Conservation (phyloP, 2,888 invertebrate genomes). For the Drosophila ochracea region DNA sequence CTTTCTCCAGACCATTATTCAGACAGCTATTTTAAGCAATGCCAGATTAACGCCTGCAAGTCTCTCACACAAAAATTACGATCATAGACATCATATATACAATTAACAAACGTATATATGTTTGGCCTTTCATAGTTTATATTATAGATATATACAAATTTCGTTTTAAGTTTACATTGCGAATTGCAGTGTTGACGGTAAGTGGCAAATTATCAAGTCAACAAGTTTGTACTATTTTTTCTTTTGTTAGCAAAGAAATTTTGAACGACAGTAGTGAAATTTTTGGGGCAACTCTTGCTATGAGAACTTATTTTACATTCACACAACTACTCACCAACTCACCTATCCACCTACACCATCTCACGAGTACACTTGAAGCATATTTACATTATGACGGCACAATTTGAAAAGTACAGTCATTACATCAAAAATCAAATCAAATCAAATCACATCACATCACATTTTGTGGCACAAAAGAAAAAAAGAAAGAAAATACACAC, state of each 20-base stretch:
- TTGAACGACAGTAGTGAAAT: slow-evolving; percentile 15
- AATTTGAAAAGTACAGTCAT: slow-evolving; percentile 46
- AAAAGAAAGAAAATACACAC: slow-evolving; percentile 19
- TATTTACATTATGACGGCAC: slow-evolving; percentile 33
- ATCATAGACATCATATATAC: not conserved
- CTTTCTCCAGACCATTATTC: slow-evolving; percentile 58
- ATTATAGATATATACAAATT: slow-evolving; percentile 33
- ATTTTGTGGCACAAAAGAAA: slow-evolving; percentile 44
- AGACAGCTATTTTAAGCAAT: slow-evolving; percentile 56
- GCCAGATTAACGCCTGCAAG: slow-evolving; percentile 32
- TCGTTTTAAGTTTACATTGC: slow-evolving; percentile 74
- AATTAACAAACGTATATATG: slow-evolving; percentile 7
- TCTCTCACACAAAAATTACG: slow-evolving; percentile 22
- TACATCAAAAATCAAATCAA: slow-evolving; percentile 17
- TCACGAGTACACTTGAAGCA: slow-evolving; percentile 39
- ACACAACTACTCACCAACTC: slow-evolving; percentile 12
- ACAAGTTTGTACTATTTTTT: slow-evolving; percentile 19
- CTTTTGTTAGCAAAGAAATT: slow-evolving; percentile 9
- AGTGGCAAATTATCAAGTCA: slow-evolving; percentile 63
- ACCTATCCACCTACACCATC: slow-evolving; percentile 15
- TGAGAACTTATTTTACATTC: slow-evolving; percentile 67
- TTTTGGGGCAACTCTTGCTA: slow-evolving; percentile 68
- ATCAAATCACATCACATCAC: slow-evolving; percentile 35
- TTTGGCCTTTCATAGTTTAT: slow-evolving; percentile 19
- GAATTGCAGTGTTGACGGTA: slow-evolving; percentile 78